Evolutionary conservation across 2,113 vertebrate genomes (phyloP).

Genomic region (Syrmaticus mikado): DNA sequence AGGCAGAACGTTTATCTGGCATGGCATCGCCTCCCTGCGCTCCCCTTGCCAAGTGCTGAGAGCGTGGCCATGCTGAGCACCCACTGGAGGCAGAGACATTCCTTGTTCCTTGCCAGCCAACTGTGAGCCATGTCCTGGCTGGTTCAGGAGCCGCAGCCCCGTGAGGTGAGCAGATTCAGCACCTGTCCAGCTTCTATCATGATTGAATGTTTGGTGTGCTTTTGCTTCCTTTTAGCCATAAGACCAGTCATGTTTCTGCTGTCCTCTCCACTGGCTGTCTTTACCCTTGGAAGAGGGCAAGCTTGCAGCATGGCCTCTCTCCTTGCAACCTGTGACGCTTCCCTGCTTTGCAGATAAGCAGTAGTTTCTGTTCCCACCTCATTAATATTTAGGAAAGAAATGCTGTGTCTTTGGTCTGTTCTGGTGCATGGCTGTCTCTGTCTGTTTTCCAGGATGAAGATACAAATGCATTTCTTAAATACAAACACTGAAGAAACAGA

Average conservation of each 20-base stretch:
- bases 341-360: not conserved
- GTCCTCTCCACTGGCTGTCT: not conserved
- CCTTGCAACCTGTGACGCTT: rapidly evolving
- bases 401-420: not conserved
- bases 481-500: not conserved
- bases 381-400: not conserved
- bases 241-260: not conserved
- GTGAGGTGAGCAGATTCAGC: not conserved
- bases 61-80: not conserved
- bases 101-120: not conserved
- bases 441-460: not conserved
- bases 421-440: not conserved
- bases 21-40: not conserved
- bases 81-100: rapidly evolving
- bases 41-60: not conserved
- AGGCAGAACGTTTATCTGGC: constrained; percentile 14
- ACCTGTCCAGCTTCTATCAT: not conserved
- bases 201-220: not conserved
- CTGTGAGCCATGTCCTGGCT: not conserved
- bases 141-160: not conserved
- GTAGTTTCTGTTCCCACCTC: too few relatives aligned
- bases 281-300: not conserved
- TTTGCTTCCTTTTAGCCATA: not conserved
- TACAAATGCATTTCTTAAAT: not conserved
- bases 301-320: not conserved